phyloP scores from a whole-genome alignment of 2,797 vertebrate genomes.

The Galago senegalensis region DNA sequence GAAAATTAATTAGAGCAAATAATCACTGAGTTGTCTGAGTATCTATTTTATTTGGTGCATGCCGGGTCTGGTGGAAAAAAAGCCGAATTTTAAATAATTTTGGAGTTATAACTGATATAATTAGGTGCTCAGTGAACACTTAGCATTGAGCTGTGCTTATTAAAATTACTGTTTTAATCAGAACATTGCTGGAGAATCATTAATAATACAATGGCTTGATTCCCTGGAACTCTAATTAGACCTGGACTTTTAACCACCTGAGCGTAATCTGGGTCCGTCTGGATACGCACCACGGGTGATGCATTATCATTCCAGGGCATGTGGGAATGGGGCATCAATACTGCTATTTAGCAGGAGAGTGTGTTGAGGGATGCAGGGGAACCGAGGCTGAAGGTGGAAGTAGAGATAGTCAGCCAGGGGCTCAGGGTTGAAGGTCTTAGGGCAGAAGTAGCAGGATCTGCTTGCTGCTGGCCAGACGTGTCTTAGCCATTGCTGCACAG shows the following conservation, averaged over 20 bases:
- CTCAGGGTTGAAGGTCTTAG: fast-evolving
- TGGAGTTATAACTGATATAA: slow-evolving; percentile 87
- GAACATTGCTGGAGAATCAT: slow-evolving; percentile 89
- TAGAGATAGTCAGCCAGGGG: not conserved
- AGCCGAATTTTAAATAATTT: slow-evolving; percentile 85
- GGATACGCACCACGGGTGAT: slow-evolving; percentile 69
- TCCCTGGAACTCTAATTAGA: slow-evolving; percentile 88
- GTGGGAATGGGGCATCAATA: slow-evolving; percentile 26
- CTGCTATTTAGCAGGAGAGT: not conserved
- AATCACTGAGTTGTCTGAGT: slow-evolving; percentile 82
- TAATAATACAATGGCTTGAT: slow-evolving; percentile 88
- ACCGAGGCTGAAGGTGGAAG: fast-evolving
- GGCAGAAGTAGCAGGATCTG: not conserved
- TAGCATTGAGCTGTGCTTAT: slow-evolving; percentile 87
- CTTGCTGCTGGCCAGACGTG: not conserved
- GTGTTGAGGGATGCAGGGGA: too few relatives aligned
- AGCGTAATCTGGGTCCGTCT: slow-evolving; percentile 77
- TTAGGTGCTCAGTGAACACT: slow-evolving; percentile 89
- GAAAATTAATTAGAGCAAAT: slow-evolving; percentile 90
- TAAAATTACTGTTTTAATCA: slow-evolving; percentile 91
- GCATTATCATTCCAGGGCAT: slow-evolving; percentile 52
- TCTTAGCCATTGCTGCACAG: not conserved
- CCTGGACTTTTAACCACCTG: slow-evolving; percentile 86
- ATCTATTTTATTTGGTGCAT: slow-evolving; percentile 83
- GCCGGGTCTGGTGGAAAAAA: slow-evolving; percentile 64